These are phyloP conservation scores for Macrotrachela quadricornifera DNA, from an alignment of 1,140 invertebrate genomes.

Conservation along the genomic window DNA sequence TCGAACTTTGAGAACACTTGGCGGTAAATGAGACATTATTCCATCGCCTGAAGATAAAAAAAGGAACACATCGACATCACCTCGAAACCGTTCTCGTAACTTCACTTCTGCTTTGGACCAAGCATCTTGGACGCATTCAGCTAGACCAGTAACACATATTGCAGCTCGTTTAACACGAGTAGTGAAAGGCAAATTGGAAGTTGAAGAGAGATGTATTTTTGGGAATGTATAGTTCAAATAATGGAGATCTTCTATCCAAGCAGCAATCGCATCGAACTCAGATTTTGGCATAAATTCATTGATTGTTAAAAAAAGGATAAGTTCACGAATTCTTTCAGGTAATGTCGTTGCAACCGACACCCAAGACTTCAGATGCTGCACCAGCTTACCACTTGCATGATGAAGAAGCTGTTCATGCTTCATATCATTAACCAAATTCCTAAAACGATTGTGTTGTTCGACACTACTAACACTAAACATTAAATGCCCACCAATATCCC, in stretches of 20 bases:
- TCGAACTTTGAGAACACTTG: too few species aligned
- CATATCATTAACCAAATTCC: slow-evolving; percentile 13
- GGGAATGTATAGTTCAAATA: slow-evolving; percentile 9
- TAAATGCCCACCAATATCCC: slow-evolving; percentile 14
- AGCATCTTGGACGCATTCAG: too few species aligned
- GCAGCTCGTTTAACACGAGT: too few species aligned
- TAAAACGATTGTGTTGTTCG: slow-evolving; percentile 12
- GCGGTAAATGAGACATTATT: too few species aligned
- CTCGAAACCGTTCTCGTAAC: too few species aligned
- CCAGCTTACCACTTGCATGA: slow-evolving; percentile 10
- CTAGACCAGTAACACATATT: too few species aligned
- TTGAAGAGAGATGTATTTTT: too few species aligned
- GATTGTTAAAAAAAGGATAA: slow-evolving; percentile 10
- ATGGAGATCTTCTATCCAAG: slow-evolving; percentile 14
- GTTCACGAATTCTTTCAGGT: slow-evolving; percentile 11
- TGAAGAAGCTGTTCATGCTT: slow-evolving; percentile 13
- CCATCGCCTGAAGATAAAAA: too few species aligned
- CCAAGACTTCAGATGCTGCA: slow-evolving; percentile 12
- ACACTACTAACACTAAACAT: slow-evolving; percentile 14
- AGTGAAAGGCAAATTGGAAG: too few species aligned
- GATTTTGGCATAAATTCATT: slow-evolving; percentile 10
- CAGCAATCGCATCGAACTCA: slow-evolving; percentile 10
- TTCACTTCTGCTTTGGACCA: too few species aligned
- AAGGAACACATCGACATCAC: too few species aligned
- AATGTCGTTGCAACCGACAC: slow-evolving; percentile 11